A percentile compares a stretch with the other conserved stretches of the same genome.
phyloP scores from a whole-genome alignment of 23 tunicate species.

The Clavelina lepadiformis region DNA sequence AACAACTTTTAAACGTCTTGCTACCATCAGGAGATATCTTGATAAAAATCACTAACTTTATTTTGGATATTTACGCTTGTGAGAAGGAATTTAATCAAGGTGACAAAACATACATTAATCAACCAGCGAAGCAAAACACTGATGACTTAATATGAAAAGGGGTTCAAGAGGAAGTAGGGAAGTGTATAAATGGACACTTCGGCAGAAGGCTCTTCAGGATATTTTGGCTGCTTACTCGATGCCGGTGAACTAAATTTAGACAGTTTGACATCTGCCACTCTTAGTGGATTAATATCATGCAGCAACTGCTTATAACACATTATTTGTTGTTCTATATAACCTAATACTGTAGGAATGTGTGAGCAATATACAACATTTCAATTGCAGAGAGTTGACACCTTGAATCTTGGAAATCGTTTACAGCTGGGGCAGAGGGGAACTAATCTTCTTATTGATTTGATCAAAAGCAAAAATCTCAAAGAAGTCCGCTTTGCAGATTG shows the following conservation, averaged over 20 bases:
- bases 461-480: slow-evolving; percentile 19
- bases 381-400: slow-evolving; percentile 3
- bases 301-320: not conserved
- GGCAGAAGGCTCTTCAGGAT: slow-evolving; percentile 36
- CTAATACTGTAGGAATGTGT: not conserved
- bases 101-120: too few species aligned
- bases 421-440: slow-evolving; percentile 44
- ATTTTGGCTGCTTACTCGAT: slow-evolving; percentile 26
- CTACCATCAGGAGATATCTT: too few species aligned
- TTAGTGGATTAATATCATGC: not conserved
- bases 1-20: too few species aligned
- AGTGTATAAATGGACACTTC: slow-evolving; percentile 36
- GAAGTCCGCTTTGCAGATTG: slow-evolving; percentile 42
- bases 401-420: slow-evolving; percentile 34
- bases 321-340: not conserved
- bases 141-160: too few species aligned
- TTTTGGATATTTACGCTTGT: too few species aligned
- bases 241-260: slow-evolving; percentile 3
- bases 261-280: not conserved
- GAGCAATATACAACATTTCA: not conserved
- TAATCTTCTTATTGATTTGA: slow-evolving; percentile 31
- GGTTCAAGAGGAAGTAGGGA: slow-evolving; percentile 16
- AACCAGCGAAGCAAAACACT: too few species aligned
- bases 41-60: too few species aligned
- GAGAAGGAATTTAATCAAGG: too few species aligned